These are phyloP conservation scores for Prionailurus bengalensis DNA, from an alignment of 2,113 vertebrate genomes.

Conservation along the genomic window DNA sequence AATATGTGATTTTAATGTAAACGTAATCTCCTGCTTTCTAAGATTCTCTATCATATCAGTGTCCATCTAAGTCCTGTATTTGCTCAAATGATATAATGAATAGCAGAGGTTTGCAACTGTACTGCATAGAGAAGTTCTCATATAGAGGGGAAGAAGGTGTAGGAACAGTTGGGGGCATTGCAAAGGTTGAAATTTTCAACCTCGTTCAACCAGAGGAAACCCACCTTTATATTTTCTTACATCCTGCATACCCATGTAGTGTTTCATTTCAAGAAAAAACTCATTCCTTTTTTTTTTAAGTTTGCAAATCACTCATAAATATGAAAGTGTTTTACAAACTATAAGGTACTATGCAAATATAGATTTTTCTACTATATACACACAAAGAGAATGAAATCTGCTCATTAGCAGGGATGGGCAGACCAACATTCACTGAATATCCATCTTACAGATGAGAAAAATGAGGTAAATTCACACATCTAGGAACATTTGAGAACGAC, in stretches of 20 bases:
- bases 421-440: neutral
- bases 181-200: neutral
- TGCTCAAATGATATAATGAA: neutral
- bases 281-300: neutral
- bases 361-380: neutral
- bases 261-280: neutral
- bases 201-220: neutral
- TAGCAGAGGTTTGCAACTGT: neutral
- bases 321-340: neutral
- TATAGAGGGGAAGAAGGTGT: rapidly evolving
- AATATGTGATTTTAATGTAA: neutral
- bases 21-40: neutral
- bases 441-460: slow-evolving; percentile 12
- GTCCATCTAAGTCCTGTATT: neutral
- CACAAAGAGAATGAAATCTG: neutral
- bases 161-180: neutral
- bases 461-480: neutral
- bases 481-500: neutral
- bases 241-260: neutral
- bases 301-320: neutral
- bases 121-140: neutral
- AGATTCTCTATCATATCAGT: neutral
- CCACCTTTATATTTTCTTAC: neutral
- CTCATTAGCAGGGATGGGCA: neutral
- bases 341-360: slow-evolving; percentile 1